Base-by-base conservation (phyloP, 2,113 vertebrate species). In the Paradisaea rubra region DNA sequence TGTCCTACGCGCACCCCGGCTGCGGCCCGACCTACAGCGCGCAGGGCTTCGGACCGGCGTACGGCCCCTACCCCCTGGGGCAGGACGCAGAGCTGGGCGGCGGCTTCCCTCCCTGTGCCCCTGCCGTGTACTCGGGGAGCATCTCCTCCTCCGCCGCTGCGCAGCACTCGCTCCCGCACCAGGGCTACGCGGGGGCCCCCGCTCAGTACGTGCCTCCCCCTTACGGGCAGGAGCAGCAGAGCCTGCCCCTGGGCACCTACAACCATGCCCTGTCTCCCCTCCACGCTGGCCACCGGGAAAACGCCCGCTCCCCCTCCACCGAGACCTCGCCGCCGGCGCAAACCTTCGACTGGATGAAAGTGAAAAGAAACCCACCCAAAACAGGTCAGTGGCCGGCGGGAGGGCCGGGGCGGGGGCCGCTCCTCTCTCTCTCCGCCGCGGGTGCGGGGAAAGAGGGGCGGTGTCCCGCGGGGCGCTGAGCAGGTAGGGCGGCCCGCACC, bases 311-410 rank as follows among this genome's bases (percentile, higher is more conserved):
- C n/a, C 99, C 99, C 59, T 95, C 98, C 64, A 97, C 98, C 22
- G 99, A 99, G 77, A 97, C 98, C 19, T 98, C 98, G 30, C 97
- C 98, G 66, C 98, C 98, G 64, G 98, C 99, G 18, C 99, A 99
- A 94, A 99, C 99, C 64, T 99, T 99, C 97, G 99, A 99, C 98
- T 99, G 99, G 99, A 99, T 99, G 99, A 99, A 99, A 98, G 99
- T 99, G 47, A 99, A 99, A 97, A 98, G 99, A 97, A 99, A 99
- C 60, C 99, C 99, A 77, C 99, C 99, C 57, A 99, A 99, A 97
- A 99, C 99, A 98, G 99, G 99, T 99, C 95, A 98, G 98, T 98
- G 90, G 86, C 49, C n/a, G 54, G 71, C 53, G 61, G 54, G 69
- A 49, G 66, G 61, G 52, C n/a, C 16, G 14, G 18, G 49, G 11